A percentile compares a stretch with the other conserved stretches of the same genome.
These are phyloP conservation scores for Lasioglossum albipes DNA, from an alignment of 1,140 invertebrate genomes.

Conservation along the genomic window DNA sequence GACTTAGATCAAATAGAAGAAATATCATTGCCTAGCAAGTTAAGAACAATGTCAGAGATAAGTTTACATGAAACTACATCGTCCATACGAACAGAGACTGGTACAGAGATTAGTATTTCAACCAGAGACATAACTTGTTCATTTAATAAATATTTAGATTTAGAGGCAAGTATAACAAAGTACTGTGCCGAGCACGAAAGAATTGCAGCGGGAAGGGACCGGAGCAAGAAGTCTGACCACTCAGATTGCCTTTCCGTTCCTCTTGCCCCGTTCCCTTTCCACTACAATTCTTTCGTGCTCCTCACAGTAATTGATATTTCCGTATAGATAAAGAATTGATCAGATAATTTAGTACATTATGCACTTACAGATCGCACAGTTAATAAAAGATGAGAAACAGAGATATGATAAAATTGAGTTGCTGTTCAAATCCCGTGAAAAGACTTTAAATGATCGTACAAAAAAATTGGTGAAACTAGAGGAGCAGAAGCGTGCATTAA, in stretches of 20 bases:
- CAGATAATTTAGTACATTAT: neutral
- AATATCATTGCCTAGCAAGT: slow-evolving; percentile 72
- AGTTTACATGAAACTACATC: slow-evolving; percentile 79
- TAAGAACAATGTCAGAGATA: slow-evolving; percentile 78
- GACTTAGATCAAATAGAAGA: slow-evolving; percentile 74
- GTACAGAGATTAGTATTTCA: slow-evolving; percentile 78
- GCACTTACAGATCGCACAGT: slow-evolving; percentile 73
- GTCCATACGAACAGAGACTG: slow-evolving; percentile 79
- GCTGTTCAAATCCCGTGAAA: slow-evolving; percentile 80
- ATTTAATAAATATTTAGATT: slow-evolving; percentile 77
- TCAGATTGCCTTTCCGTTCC: no score
- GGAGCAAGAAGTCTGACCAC: no score
- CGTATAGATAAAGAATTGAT: neutral
- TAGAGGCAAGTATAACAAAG: slow-evolving; percentile 64
- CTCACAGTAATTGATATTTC: neutral
- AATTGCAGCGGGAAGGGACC: no score
- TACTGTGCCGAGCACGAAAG: no score
- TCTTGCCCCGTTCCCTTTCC: no score
- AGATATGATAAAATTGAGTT: slow-evolving; percentile 79
- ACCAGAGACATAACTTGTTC: slow-evolving; percentile 77
- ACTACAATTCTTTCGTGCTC: no score
- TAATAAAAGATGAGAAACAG: slow-evolving; percentile 78
- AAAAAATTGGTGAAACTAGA: slow-evolving; percentile 81
- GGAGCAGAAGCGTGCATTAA: slow-evolving; percentile 80
- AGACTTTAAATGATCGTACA: slow-evolving; percentile 82